Evolutionary conservation across 2,888 invertebrate genomes (phyloP).

Genomic region (Leptothorax acervorum): DNA sequence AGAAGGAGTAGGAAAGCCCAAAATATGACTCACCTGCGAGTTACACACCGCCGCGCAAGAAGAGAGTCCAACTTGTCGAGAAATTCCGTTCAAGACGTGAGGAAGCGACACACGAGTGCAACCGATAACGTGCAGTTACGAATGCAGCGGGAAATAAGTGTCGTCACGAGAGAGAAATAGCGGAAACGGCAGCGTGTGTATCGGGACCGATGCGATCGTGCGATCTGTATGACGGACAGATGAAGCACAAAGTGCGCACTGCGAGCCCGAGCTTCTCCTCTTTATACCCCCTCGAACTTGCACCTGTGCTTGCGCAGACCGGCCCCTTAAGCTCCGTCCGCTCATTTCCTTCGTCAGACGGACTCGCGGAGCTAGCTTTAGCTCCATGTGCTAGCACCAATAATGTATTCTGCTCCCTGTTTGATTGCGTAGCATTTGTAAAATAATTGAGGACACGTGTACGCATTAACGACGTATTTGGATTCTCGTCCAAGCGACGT

Average conservation of each 20-base stretch:
- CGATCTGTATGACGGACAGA: constrained; percentile 78
- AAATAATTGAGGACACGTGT: constrained; percentile 29
- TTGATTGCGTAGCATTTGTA: constrained; percentile 29
- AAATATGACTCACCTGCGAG: constrained; percentile 21
- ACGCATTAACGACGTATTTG: constrained; percentile 17
- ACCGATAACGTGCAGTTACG: background rate
- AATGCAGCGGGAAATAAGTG: background rate
- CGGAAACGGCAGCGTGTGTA: background rate
- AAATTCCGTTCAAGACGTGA: background rate
- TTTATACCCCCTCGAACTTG: constrained; percentile 82
- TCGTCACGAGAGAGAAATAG: background rate
- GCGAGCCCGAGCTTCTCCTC: constrained; percentile 80
- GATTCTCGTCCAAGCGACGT: background rate
- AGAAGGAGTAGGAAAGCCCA: background rate
- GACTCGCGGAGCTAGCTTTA: background rate
- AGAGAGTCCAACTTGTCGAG: constrained; percentile 37
- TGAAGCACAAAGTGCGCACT: constrained; percentile 82
- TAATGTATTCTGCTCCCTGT: background rate
- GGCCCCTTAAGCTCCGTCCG: constrained; percentile 66
- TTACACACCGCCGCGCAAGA: background rate
- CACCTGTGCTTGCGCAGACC: constrained; percentile 83
- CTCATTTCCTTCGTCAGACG: constrained; percentile 58
- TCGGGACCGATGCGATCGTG: constrained; percentile 55
- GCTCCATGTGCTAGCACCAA: constrained; percentile 59
- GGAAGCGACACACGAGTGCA: constrained; percentile 5